A percentile compares a stretch with the other conserved stretches of the same genome.
Conservation (phyloP, 2,888 invertebrate species). For the Spialia ferax region DNA sequence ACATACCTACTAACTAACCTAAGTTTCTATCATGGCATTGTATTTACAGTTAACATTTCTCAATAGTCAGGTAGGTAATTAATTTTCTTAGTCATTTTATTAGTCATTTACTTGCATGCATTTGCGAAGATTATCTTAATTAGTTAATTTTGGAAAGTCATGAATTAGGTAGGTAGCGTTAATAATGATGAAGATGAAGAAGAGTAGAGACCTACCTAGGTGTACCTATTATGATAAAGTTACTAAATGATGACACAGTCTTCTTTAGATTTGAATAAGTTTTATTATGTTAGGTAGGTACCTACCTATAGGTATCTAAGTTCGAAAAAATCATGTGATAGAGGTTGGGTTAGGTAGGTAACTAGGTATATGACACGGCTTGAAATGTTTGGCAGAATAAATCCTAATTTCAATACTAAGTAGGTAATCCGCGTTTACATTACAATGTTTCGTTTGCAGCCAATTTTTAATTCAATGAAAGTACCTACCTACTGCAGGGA, state of each 20-base stretch:
- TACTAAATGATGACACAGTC: no score
- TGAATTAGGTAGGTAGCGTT: neutral
- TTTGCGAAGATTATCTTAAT: neutral
- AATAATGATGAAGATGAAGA: no score
- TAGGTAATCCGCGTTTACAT: neutral
- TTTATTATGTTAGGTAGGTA: no score
- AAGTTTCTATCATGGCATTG: neutral
- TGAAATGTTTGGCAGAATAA: neutral
- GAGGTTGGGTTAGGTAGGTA: no score
- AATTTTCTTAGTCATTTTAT: constrained; percentile 15
- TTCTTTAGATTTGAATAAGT: no score
- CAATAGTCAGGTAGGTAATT: neutral
- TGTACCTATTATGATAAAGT: no score
- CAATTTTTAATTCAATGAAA: no score
- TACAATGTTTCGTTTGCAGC: neutral
- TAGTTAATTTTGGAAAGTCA: neutral
- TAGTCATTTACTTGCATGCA: neutral
- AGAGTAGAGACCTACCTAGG: no score
- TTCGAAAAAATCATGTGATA: neutral
- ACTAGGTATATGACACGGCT: no score
- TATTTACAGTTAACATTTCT: neutral
- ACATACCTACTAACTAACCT: no score
- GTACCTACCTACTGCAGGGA: no score
- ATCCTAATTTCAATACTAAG: neutral
- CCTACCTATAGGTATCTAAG: no score